A percentile compares a stretch with the other conserved stretches of the same genome.
phyloP scores from a whole-genome alignment of 2,797 vertebrate species.

The Dallia pectoralis region DNA sequence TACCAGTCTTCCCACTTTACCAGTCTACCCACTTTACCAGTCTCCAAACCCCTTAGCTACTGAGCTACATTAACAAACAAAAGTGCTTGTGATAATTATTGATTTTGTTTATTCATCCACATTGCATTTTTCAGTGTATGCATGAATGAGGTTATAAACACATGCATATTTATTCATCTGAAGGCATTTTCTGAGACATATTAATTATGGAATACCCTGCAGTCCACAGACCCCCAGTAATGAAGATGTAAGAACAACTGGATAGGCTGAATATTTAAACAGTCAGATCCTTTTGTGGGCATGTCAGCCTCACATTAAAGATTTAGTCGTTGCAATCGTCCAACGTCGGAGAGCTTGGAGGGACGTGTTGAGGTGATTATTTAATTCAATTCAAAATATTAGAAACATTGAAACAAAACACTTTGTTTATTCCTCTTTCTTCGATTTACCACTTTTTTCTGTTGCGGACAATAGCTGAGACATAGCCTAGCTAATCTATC shows the following conservation, averaged over 20 bases:
- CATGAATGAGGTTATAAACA: slow-evolving; percentile 45
- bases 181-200: slow-evolving; percentile 63
- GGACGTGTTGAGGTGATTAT: not conserved
- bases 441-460: not conserved
- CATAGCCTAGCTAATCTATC: not conserved
- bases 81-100: slow-evolving; percentile 36
- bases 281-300: slow-evolving; percentile 55
- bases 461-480: not conserved
- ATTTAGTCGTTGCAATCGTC: slow-evolving; percentile 56
- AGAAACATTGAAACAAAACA: not conserved
- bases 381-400: not conserved
- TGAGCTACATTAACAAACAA: not conserved
- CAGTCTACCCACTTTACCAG: too few species aligned
- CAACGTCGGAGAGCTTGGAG: slow-evolving; percentile 32
- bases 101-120: slow-evolving; percentile 37
- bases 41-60: not conserved
- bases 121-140: slow-evolving; percentile 24
- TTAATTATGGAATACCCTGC: slow-evolving; percentile 65
- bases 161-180: slow-evolving; percentile 45
- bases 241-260: slow-evolving; percentile 59
- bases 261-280: slow-evolving; percentile 65
- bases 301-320: slow-evolving; percentile 58
- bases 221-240: slow-evolving; percentile 53
- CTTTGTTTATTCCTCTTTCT: too few species aligned
- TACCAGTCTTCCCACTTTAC: not conserved